Percentiles rank a stretch among this genome's conserved stretches.
These are phyloP conservation scores for Agrilus planipennis DNA, from an alignment of 1,140 invertebrate genomes.

Conservation along the genomic window DNA sequence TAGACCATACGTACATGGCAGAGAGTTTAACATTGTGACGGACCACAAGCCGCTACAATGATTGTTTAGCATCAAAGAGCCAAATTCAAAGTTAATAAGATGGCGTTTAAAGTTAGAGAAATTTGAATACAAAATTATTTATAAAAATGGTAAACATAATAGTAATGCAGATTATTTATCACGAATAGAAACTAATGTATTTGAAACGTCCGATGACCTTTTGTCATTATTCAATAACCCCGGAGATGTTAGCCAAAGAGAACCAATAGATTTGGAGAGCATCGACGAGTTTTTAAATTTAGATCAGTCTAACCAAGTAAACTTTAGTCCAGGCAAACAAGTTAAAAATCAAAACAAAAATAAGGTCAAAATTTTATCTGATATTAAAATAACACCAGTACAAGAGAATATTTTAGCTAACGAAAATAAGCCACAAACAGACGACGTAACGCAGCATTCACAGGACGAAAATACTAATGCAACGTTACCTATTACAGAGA, in stretches of 20 bases:
- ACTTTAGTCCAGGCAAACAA: too few species aligned
- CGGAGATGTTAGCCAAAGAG: neutral
- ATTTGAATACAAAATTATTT: constrained; percentile 29
- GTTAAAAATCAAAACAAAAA: too few species aligned
- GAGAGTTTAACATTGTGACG: constrained; percentile 12
- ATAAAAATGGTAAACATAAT: constrained; percentile 7
- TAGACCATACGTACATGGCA: constrained; percentile 12
- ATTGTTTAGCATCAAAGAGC: constrained; percentile 29
- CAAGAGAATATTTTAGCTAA: too few species aligned
- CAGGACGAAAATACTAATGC: too few species aligned
- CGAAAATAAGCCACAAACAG: too few species aligned
- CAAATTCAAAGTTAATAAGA: constrained; percentile 30
- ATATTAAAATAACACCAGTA: too few species aligned
- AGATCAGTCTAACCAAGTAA: too few species aligned
- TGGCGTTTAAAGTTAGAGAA: constrained; percentile 33
- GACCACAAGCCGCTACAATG: constrained; percentile 9
- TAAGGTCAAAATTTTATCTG: too few species aligned
- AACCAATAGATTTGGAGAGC: too few species aligned
- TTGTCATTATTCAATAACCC: neutral
- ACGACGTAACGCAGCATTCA: too few species aligned
- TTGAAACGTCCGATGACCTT: neutral
- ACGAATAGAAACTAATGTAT: neutral
- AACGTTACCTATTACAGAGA: too few species aligned
- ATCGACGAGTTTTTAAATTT: too few species aligned
- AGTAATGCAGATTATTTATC: neutral